phyloP scores from a whole-genome alignment of 2,113 vertebrate species.

The Heterocephalus glaber region DNA sequence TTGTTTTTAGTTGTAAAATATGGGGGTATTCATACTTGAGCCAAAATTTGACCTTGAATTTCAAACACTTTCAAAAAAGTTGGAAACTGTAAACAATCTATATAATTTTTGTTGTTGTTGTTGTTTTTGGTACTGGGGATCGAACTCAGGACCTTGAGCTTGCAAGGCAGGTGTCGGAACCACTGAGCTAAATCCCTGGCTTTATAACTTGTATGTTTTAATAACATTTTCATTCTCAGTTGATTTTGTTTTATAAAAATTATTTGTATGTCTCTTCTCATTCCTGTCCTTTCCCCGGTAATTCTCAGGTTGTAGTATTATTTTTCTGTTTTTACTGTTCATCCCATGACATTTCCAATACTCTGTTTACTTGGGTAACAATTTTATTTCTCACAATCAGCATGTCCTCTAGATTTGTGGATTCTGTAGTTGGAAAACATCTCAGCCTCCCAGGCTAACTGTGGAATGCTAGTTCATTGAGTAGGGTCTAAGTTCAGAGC shows the following conservation, averaged over 20 bases:
- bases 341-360: not conserved
- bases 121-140: too few species aligned
- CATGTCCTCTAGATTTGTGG: not conserved
- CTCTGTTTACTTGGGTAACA: not conserved
- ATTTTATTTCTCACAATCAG: not conserved
- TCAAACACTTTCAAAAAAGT: not conserved
- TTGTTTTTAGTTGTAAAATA: not conserved
- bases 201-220: too few species aligned
- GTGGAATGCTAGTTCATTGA: not conserved
- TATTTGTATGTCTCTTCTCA: not conserved
- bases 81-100: not conserved
- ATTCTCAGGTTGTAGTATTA: not conserved
- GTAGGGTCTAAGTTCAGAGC: not conserved
- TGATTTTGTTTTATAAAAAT: not conserved
- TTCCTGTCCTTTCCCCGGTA: not conserved
- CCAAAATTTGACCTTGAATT: not conserved
- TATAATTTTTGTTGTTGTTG: not conserved
- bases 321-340: not conserved
- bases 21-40: not conserved
- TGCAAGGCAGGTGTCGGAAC: too few species aligned
- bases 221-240: not conserved
- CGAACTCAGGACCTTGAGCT: too few species aligned
- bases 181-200: too few species aligned
- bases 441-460: slow-evolving; percentile 2
- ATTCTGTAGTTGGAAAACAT: not conserved